Conservation (phyloP, 2,888 invertebrate genomes). For the Cryptus armator region DNA sequence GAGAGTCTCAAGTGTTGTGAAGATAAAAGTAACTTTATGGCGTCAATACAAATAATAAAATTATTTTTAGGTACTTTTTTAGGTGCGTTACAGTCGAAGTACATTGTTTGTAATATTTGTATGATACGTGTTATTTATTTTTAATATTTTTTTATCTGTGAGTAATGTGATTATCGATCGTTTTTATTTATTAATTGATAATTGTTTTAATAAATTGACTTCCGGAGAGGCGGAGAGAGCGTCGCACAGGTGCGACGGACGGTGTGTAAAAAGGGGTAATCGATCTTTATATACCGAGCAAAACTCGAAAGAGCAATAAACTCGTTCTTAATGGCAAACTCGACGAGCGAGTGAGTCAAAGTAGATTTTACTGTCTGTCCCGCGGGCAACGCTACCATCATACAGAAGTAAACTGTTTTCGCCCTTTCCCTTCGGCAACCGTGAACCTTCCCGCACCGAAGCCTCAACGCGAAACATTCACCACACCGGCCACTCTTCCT, state of each 20-base stretch:
- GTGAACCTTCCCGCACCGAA: constrained; percentile 32
- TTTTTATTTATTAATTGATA: constrained; percentile 30
- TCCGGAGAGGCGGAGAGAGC: not conserved
- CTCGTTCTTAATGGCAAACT: constrained; percentile 51
- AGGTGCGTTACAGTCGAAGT: too few relatives aligned
- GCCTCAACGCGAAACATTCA: constrained; percentile 13
- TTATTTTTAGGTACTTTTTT: not conserved
- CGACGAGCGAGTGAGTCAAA: constrained; percentile 62
- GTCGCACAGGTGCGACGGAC: constrained; percentile 11
- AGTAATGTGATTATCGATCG: not conserved
- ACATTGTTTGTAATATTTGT: not conserved
- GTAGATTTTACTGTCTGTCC: constrained; percentile 61
- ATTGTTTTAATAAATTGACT: constrained; percentile 38
- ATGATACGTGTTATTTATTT: not conserved
- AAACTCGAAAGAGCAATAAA: constrained; percentile 52
- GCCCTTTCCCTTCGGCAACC: constrained; percentile 28
- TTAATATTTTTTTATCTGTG: not conserved
- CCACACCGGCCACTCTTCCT: constrained; percentile 14
- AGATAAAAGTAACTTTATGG: not conserved
- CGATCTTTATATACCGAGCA: constrained; percentile 45
- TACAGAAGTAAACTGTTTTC: constrained; percentile 51
- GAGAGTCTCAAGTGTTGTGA: not conserved
- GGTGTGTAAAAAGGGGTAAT: constrained; percentile 18
- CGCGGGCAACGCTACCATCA: constrained; percentile 38
- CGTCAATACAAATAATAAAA: not conserved